A percentile compares a stretch with the other conserved stretches of the same genome.
Conservation (phyloP, 2,797 vertebrate genomes). For the Poeciliopsis infans region DNA sequence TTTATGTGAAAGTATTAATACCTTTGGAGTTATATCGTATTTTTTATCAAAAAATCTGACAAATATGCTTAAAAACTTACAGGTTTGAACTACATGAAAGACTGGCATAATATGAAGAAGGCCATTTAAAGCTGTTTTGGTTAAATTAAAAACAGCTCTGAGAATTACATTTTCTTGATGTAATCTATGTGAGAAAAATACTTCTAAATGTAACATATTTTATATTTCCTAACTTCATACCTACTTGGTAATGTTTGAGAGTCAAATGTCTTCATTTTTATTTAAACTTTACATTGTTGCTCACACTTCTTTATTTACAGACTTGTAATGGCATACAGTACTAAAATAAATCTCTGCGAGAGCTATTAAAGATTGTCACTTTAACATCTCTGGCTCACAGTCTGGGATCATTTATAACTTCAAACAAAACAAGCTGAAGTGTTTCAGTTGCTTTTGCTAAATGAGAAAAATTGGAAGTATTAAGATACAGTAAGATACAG, state of each 20-base stretch:
- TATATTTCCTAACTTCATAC: neutral
- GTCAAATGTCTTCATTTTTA: neutral
- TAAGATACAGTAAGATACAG: neutral
- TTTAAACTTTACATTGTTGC: neutral
- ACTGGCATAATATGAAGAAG: neutral
- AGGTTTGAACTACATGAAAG: neutral
- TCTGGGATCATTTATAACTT: neutral
- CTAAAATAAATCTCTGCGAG: neutral
- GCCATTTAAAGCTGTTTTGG: neutral
- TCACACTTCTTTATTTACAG: neutral
- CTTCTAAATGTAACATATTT: neutral
- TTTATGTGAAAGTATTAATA: neutral
- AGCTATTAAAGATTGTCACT: neutral
- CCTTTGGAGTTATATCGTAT: neutral
- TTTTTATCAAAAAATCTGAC: neutral
- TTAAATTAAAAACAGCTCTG: neutral
- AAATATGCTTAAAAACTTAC: neutral
- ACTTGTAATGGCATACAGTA: neutral
- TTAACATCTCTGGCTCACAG: constrained; percentile 14
- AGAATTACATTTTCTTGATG: neutral
- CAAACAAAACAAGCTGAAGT: constrained; percentile 1
- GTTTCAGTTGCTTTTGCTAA: constrained; percentile 3
- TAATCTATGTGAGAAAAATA: neutral
- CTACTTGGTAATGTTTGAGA: neutral
- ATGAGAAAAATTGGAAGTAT: neutral